Base-by-base conservation (phyloP, 2,888 invertebrate genomes). In the Omphaloscelis lunosa region DNA sequence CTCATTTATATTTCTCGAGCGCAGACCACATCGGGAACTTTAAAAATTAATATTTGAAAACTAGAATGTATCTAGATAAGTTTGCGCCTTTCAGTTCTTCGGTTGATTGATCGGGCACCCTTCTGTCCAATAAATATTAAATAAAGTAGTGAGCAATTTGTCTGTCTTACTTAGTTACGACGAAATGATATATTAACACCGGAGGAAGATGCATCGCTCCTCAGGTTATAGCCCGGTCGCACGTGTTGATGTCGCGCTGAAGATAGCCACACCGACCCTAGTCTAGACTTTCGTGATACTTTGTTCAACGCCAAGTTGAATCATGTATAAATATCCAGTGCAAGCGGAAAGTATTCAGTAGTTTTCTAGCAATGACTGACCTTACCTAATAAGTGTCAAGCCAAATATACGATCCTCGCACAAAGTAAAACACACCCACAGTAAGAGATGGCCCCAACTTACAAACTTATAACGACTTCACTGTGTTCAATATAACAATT, bases 41-140 rank as follows among this genome's bases (percentile, higher is more conserved):
- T 48, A 53, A 62, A 75, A 75, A 68, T 39, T 58, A 62, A 66
- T 72, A 77, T 86, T 89, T 86, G 86, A 75, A 70, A 85, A 76
- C 53, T 78, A 63, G 74, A 77, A 63, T 75, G 45, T 78, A 67
- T 79, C 79, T 81, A 86, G 83, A 83, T 69, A 81, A 73, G 72
- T 78, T 85, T 76, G 56, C 80, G 66, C 74, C 82, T 84, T 76
- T 75, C 80, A 82, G 72, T 79, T 85, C 81, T 69, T 76, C 80
- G 61, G 81, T 87, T 95, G 95, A 96, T 95, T 94, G 95, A 96
- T 96, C 93, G 92, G 92, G 83, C 87, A 91, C 94, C 95, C 93
- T 93, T 93, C 91, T 88, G 83, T 91, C 91, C 94, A 93, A 96
- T 96, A 96, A 96, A 96, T 96, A 96, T 93, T 95, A 94, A 93